Evolutionary conservation across 2,113 vertebrate species (phyloP), one percentile per base, ranked within the genome.

Genomic region (Cromileptes altivelis): DNA sequence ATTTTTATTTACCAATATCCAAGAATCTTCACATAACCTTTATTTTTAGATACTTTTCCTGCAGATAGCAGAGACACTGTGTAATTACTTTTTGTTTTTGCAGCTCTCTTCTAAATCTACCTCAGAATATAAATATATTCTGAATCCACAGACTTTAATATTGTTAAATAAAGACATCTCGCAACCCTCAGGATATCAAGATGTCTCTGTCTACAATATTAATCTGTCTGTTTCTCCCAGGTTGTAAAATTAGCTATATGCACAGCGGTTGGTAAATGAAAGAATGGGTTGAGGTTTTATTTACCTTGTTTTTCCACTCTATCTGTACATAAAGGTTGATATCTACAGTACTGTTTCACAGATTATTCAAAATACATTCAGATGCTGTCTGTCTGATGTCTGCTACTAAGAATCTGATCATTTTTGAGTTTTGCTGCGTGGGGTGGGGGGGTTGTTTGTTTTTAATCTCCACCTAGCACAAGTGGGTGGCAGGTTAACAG

Each of bases 401-500:
- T 62, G 27, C 27, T 37, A 49, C 8, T 70, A 15, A 14, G 6
- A 73, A 65, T 62, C 17, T 27, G 45, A 60, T 69, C 30, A 12
- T 15, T 30, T 70, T 23, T 47, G 6, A 62, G 12, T 49, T 25
- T 17, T 12, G 3, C 56, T 77, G 68, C 0, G 19, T 69, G 40
- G 55, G 52, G 4, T 56, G 42, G 52, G 4, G 62, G 42, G 7
- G 1, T 61, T 69, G 75, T 68, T 74, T 75, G 21, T 80, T 70
- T 37, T 83, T 55, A 74, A 58, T 81, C 56, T 80, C 49, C 23
- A 70, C 47, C 21, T 25, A 1, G 25, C 23, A 58, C 69, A 52
- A 27, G 81, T 84, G 70, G 64, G 53, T 56, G 78, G 58, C 23
- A 27, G 14, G 47, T 71, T 78, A 81, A 81, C 12, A 45, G 75